Base-by-base conservation (phyloP, 1,140 invertebrate genomes). In the Drosophila kepulauana region DNA sequence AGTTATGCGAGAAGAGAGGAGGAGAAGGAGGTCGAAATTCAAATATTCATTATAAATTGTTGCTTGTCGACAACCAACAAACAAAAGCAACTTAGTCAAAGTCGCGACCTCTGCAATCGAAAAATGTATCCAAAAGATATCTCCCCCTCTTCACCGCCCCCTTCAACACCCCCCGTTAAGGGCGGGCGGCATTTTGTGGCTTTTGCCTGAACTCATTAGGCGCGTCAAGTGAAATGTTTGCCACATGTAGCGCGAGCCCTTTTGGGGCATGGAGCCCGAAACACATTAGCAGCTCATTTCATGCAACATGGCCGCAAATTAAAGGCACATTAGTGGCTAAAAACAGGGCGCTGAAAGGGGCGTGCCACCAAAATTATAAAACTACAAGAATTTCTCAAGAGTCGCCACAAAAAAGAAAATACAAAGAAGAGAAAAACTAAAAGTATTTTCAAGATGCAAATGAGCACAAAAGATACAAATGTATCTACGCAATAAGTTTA, bases 221-320 rank as follows among this genome's bases (percentile, higher is more conserved):
- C 84, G 84, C 84, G 84, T 87, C 84, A 87, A 87, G 84, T 87
- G 84, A 87, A 88, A 87, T 87, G 84, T 78, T 87, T 68, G 71
- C 73, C 67, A 71, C 74, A 72, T 76, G 74, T 72, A 71, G 74
- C 5, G 30, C 5, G 6, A 45, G 72, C 65, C 69, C 33, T 65
- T 51, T 48, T 77, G 51, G 52, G 52, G 49, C 80, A 84, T 25
- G 20, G 20, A 25, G 20, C 56, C 75, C 82, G 59, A 82, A 88
- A 73, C 77, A 87, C 84, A 87, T 87, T 87, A 87, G 84, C 84
- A 87, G 70, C 84, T 87, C 84, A 80, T 87, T 81, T 68, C 81
- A 61, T 75, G 78, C 82, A 78, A 70, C 78, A 81, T 75, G 84
- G 77, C 77, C 73, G 84, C 84, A 87, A 87, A 87, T 87, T 87